Conservation (phyloP, 2,888 invertebrate genomes). For the Andrena dorsata region DNA sequence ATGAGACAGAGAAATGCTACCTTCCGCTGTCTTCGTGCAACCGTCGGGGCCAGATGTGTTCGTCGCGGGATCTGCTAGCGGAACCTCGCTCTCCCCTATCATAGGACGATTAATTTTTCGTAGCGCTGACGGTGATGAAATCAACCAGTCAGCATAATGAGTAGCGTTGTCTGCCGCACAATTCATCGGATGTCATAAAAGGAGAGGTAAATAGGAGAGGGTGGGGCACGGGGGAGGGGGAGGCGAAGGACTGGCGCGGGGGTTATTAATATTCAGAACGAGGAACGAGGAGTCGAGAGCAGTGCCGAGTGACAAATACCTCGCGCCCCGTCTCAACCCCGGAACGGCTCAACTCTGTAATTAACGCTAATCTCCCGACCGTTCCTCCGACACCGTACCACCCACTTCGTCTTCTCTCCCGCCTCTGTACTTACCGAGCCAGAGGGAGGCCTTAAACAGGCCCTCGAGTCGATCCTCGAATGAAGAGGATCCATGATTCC, state of each 20-base stretch:
- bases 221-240: constrained; percentile 24
- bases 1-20: not conserved
- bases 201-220: constrained; percentile 47
- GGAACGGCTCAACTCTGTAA: constrained; percentile 80
- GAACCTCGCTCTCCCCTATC: constrained; percentile 54
- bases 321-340: constrained; percentile 77
- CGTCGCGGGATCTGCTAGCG: constrained; percentile 11
- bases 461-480: constrained; percentile 62
- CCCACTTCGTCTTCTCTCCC: constrained; percentile 72
- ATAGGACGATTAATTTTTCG: constrained; percentile 69
- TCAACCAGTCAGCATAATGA: constrained; percentile 82
- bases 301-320: constrained; percentile 83
- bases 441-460: constrained; percentile 62
- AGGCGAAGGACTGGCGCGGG: constrained; percentile 59
- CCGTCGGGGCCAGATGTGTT: not conserved
- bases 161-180: constrained; percentile 78
- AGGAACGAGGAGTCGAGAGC: constrained; percentile 74
- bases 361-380: constrained; percentile 84
- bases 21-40: not conserved
- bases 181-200: constrained; percentile 78
- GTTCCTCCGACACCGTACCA: constrained; percentile 77
- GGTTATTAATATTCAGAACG: constrained; percentile 84
- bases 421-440: constrained; percentile 70
- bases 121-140: constrained; percentile 77
- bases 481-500: constrained; percentile 54